phyloP scores from a whole-genome alignment of 2,113 vertebrate species.

The Leptodactylus fuscus region DNA sequence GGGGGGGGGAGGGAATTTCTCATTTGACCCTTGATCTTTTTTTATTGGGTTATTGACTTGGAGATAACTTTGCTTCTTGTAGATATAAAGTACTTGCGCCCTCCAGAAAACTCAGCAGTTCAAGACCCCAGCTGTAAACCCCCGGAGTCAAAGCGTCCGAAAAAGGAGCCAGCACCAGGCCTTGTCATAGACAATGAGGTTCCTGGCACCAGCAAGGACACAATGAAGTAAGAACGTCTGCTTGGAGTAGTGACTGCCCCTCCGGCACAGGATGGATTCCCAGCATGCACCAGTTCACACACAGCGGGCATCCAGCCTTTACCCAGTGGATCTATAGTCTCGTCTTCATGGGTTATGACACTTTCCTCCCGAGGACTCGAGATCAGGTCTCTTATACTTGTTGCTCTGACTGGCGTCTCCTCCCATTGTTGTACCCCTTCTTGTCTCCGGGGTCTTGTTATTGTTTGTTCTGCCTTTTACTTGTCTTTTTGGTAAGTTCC shows the following conservation, averaged over 20 bases:
- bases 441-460: background rate
- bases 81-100: no score
- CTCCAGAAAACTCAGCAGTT: constrained; percentile 78
- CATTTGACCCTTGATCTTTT: no score
- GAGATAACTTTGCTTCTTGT: no score
- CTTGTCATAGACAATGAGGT: background rate
- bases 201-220: background rate
- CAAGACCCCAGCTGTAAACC: constrained; percentile 78
- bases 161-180: constrained; percentile 68
- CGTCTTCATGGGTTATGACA: background rate
- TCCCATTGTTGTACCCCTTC: background rate
- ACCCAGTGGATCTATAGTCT: background rate
- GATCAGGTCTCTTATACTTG: background rate
- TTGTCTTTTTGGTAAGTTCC: background rate
- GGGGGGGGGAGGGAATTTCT: no score
- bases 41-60: no score
- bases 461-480: background rate
- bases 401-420: background rate
- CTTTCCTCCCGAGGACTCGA: background rate
- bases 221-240: background rate
- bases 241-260: background rate
- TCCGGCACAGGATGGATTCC: background rate
- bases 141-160: constrained; percentile 82
- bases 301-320: background rate
- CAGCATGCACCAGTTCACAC: background rate